Percentiles rank a stretch among this genome's conserved stretches.
phyloP scores from a whole-genome alignment of 2,888 invertebrate genomes.

The Mythimna albipuncta region DNA sequence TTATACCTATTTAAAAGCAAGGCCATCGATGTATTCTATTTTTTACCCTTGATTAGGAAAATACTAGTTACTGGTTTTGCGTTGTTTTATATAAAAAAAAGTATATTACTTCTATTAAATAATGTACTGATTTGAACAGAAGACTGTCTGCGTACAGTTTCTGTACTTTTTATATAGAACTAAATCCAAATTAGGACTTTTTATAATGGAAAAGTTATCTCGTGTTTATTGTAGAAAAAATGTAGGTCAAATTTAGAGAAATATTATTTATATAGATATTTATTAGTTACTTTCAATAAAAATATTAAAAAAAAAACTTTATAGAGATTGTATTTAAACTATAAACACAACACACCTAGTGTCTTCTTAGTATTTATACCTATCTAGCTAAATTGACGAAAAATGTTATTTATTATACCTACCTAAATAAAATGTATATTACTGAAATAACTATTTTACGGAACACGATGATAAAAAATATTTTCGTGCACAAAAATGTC shows the following conservation, averaged over 20 bases:
- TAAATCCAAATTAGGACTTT: slow-evolving; percentile 22
- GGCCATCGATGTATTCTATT: not conserved
- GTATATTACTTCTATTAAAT: not conserved
- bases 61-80: not conserved
- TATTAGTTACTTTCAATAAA: not conserved
- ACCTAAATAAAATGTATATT: slow-evolving; percentile 1
- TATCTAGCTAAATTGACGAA: slow-evolving; percentile 1
- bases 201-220: not conserved
- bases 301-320: slow-evolving; percentile 25
- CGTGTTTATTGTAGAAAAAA: not conserved
- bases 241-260: not conserved
- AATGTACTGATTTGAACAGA: slow-evolving; percentile 51
- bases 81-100: not conserved
- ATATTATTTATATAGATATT: not conserved
- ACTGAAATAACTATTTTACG: not conserved
- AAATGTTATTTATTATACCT: not conserved
- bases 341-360: slow-evolving; percentile 28
- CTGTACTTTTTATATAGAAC: slow-evolving; percentile 27
- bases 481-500: not conserved
- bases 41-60: not conserved
- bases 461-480: not conserved
- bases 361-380: slow-evolving; percentile 26
- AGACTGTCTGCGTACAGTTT: slow-evolving; percentile 47
- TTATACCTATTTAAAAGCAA: not conserved
- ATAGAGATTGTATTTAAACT: slow-evolving; percentile 9